Conservation (phyloP, 2,113 vertebrate genomes). For the Phalacrocorax aristotelis region DNA sequence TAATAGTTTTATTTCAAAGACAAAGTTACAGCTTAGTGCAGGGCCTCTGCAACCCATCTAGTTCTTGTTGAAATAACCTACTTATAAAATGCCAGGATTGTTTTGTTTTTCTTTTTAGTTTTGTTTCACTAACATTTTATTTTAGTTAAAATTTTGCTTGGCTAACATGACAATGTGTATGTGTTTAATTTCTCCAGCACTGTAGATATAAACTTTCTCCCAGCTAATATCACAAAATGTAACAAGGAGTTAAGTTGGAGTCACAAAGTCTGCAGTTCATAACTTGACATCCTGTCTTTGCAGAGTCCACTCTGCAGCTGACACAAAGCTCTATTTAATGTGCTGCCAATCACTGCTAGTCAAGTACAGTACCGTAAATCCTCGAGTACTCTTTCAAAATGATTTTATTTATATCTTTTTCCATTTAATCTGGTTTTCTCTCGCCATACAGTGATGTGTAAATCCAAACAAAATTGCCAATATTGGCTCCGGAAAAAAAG, state of each 20-base stretch:
- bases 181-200: conserved; percentile 45
- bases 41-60: not conserved
- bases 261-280: conserved; percentile 73
- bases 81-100: conserved; percentile 8
- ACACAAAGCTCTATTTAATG: conserved; percentile 76
- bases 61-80: conserved; percentile 48
- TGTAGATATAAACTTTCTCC: conserved; percentile 67
- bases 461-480: conserved; percentile 44
- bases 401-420: conserved; percentile 48
- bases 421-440: conserved; percentile 47
- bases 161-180: not conserved
- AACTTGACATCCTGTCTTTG: conserved; percentile 74
- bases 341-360: conserved; percentile 69
- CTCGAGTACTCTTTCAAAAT: conserved; percentile 53
- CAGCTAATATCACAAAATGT: conserved; percentile 71
- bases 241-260: conserved; percentile 73
- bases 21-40: not conserved
- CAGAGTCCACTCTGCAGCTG: conserved; percentile 62
- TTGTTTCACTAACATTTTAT: conserved; percentile 59
- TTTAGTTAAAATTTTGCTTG: conserved; percentile 64
- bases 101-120: conserved; percentile 50
- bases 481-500: not conserved
- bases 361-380: conserved; percentile 65
- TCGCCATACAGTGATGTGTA: not conserved
- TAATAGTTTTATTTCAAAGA: conserved; percentile 31